These are phyloP conservation scores for Xiphydria camelus DNA, from an alignment of 2,888 invertebrate species.

Conservation along the genomic window DNA sequence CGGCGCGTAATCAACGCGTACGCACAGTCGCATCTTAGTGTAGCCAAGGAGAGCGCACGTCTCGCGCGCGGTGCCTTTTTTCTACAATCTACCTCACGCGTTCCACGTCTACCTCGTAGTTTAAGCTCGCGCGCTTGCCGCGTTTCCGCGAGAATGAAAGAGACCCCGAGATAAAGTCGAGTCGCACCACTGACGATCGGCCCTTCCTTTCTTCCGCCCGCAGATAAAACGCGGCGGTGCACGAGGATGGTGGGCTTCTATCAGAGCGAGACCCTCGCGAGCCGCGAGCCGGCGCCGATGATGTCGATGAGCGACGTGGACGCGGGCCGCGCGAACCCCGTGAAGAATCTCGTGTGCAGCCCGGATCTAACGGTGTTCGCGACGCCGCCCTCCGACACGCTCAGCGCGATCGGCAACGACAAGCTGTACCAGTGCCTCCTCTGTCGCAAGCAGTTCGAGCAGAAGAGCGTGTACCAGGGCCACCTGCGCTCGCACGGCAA, in stretches of 20 bases:
- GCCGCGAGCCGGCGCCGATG: constrained; percentile 13
- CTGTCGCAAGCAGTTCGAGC: constrained; percentile 75
- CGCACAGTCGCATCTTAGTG: constrained; percentile 14
- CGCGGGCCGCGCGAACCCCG: constrained; percentile 40
- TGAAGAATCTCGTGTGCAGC: constrained; percentile 65
- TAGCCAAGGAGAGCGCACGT: constrained; percentile 14
- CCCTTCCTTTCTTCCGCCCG: neutral
- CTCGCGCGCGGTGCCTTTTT: no score
- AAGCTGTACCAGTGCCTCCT: constrained; percentile 67
- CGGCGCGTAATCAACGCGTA: constrained; percentile 25
- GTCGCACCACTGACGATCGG: no score
- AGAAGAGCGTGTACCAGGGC: constrained; percentile 76
- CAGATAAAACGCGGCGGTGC: constrained; percentile 19
- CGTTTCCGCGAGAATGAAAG: neutral
- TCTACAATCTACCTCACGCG: constrained; percentile 1
- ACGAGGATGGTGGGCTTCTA: constrained; percentile 41
- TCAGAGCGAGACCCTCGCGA: constrained; percentile 23
- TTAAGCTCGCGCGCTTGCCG: neutral
- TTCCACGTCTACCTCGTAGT: neutral
- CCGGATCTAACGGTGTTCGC: constrained; percentile 61
- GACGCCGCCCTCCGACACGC: constrained; percentile 26
- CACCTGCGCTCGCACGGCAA: constrained; percentile 70
- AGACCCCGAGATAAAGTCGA: no score
- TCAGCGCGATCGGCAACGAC: constrained; percentile 31
- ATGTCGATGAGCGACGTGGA: constrained; percentile 11